phyloP scores from a whole-genome alignment of 1,140 invertebrate genomes.

The Lepidotrigona ventralis region DNA sequence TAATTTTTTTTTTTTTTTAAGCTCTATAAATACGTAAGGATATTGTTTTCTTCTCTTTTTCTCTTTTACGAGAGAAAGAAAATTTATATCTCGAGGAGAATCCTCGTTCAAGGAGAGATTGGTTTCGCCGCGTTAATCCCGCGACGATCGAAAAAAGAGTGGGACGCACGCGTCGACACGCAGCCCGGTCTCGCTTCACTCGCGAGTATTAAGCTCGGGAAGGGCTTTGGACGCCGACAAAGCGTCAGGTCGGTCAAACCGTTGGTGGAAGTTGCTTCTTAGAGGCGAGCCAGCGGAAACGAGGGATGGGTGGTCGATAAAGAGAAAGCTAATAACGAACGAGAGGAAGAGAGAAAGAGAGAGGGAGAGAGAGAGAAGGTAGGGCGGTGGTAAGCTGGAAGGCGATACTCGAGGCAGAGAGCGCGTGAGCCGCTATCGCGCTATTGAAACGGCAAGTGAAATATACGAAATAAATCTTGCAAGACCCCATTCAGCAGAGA shows the following conservation, averaged over 20 bases:
- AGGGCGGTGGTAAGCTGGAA: conserved; percentile 40
- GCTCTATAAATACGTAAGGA: conserved; percentile 71
- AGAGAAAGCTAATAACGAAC: conserved; percentile 49
- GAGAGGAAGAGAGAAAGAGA: background rate
- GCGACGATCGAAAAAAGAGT: too few species aligned
- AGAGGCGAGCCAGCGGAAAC: conserved; percentile 23
- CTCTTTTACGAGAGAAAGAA: conserved; percentile 56
- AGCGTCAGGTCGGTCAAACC: conserved; percentile 35
- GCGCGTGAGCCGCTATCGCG: conserved; percentile 70
- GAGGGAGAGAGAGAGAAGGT: background rate
- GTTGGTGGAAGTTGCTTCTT: conserved; percentile 42
- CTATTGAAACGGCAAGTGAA: conserved; percentile 80
- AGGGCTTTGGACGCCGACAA: background rate
- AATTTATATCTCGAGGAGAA: too few species aligned
- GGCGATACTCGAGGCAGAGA: conserved; percentile 52
- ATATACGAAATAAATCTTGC: conserved; percentile 82
- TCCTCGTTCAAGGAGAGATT: too few species aligned
- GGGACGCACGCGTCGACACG: background rate
- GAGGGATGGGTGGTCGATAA: conserved; percentile 33
- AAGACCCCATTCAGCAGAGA: conserved; percentile 79
- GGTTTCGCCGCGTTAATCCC: too few species aligned
- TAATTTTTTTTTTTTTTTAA: conserved; percentile 66
- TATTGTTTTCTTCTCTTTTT: conserved; percentile 49
- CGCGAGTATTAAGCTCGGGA: background rate
- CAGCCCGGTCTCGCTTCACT: background rate